phyloP scores from a whole-genome alignment of 2,797 vertebrate genomes.

The Anolis apletophallus region DNA sequence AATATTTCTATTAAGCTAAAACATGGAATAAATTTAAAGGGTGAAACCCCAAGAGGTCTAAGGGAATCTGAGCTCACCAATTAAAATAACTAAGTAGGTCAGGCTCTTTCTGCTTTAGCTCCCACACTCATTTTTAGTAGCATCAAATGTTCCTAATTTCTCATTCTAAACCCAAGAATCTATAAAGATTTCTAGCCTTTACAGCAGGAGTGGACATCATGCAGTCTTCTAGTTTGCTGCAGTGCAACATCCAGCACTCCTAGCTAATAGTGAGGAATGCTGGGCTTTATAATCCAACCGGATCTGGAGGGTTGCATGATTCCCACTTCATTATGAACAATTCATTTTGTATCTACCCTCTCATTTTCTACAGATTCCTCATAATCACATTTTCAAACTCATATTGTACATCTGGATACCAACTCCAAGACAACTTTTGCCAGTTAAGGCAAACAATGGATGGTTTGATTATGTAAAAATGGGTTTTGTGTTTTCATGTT shows the following conservation, averaged over 20 bases:
- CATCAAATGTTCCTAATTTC: background rate
- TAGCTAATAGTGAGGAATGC: too few species aligned
- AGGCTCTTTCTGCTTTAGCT: background rate
- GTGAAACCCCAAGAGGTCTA: background rate
- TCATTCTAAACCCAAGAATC: background rate
- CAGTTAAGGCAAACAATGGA: background rate
- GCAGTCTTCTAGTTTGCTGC: too few species aligned
- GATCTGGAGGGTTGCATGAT: too few species aligned
- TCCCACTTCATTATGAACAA: background rate
- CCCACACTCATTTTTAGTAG: background rate
- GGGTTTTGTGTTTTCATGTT: background rate
- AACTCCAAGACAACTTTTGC: background rate
- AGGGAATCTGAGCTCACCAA: too few species aligned
- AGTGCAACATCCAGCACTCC: too few species aligned
- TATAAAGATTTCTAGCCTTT: background rate
- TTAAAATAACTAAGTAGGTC: background rate
- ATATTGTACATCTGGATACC: background rate
- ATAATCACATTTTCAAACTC: background rate
- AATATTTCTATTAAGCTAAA: background rate
- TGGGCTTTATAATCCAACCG: too few species aligned
- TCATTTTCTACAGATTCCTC: background rate
- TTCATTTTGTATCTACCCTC: background rate
- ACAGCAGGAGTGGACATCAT: too few species aligned
- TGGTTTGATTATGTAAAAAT: background rate
- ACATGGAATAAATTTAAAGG: background rate